phyloP scores from a whole-genome alignment of 2,113 vertebrate species.

The Burhinus oedicnemus region DNA sequence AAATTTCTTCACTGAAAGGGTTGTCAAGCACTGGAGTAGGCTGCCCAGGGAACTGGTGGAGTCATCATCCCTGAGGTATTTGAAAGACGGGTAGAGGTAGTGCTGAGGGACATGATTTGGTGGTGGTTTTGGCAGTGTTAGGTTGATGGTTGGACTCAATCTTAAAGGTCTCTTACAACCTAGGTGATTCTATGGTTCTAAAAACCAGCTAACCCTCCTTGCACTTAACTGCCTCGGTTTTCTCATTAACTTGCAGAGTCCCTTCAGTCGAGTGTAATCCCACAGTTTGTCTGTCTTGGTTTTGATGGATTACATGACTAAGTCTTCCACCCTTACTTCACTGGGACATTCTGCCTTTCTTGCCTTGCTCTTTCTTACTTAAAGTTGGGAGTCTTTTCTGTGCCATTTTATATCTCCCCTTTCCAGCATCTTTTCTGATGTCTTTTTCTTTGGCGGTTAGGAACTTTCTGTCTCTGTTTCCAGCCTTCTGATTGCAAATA shows the following conservation, averaged over 20 bases:
- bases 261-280: not conserved
- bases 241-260: not conserved
- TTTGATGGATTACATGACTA: not conserved
- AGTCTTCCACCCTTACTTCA: not conserved
- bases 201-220: not conserved
- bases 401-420: not conserved
- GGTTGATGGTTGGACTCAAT: too few species aligned
- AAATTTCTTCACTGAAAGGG: too few species aligned
- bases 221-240: not conserved
- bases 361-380: not conserved
- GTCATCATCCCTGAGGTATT: too few species aligned
- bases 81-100: too few species aligned
- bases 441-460: not conserved
- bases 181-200: too few species aligned
- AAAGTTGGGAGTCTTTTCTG: not conserved
- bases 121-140: too few species aligned
- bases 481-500: not conserved
- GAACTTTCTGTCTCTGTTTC: not conserved
- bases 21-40: too few species aligned
- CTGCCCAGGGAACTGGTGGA: too few species aligned
- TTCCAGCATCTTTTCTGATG: not conserved
- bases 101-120: too few species aligned
- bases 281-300: not conserved
- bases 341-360: not conserved
- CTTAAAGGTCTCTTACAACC: too few species aligned